These are phyloP conservation scores for Pogonognathellus flavescens DNA, from an alignment of 1,140 invertebrate species.

Conservation along the genomic window DNA sequence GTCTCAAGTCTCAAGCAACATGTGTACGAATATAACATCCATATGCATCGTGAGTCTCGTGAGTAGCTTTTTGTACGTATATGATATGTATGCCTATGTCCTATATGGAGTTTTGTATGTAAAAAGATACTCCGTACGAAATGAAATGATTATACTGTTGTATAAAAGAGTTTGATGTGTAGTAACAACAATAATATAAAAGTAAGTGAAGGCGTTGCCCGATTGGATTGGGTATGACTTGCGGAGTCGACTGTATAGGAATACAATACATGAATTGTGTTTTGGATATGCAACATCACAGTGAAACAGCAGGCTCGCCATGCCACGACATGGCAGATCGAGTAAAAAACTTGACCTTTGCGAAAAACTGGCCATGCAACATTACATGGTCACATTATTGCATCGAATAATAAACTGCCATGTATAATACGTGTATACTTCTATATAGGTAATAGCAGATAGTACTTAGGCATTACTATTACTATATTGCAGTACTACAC, in stretches of 20 bases:
- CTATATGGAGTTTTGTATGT: too few relatives aligned
- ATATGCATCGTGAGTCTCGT: too few relatives aligned
- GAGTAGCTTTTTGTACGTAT: too few relatives aligned
- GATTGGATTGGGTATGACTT: constrained; percentile 16
- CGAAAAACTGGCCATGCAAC: constrained; percentile 31
- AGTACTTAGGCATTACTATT: too few relatives aligned
- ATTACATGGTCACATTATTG: constrained; percentile 31
- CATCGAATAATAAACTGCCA: background rate
- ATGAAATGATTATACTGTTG: too few relatives aligned
- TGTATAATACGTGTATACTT: background rate
- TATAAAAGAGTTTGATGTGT: too few relatives aligned
- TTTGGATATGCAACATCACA: background rate
- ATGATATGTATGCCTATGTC: too few relatives aligned
- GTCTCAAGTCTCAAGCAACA: too few relatives aligned
- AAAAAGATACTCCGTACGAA: too few relatives aligned
- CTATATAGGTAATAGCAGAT: too few relatives aligned
- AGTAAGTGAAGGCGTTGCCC: constrained; percentile 13
- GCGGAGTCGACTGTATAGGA: background rate
- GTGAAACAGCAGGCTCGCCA: constrained; percentile 20
- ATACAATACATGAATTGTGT: background rate
- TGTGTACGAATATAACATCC: too few relatives aligned
- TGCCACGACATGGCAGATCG: background rate
- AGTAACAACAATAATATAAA: background rate
- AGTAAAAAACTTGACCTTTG: constrained; percentile 41
- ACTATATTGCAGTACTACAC: too few relatives aligned